phyloP scores from a whole-genome alignment of 2,113 vertebrate genomes.

The Hoplias malabaricus region DNA sequence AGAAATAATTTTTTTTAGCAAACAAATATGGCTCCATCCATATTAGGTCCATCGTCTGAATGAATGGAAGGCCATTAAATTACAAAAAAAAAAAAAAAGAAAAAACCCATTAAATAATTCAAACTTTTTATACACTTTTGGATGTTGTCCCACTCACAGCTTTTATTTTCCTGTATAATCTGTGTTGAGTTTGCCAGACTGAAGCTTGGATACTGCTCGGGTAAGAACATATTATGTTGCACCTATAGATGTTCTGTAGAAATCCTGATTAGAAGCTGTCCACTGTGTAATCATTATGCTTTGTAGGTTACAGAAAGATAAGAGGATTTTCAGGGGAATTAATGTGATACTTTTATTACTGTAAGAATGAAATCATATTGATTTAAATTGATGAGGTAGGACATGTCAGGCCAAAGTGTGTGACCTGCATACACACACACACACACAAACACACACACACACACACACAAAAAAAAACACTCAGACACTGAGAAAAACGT shows the following conservation, averaged over 20 bases:
- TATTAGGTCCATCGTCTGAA: too few species aligned
- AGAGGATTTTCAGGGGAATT: conserved; percentile 54
- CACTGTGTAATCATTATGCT: conserved; percentile 8
- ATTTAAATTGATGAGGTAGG: conserved; percentile 31
- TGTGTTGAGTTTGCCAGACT: not conserved
- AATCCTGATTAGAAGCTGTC: conserved; percentile 46
- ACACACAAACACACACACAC: too few species aligned
- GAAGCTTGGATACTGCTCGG: not conserved
- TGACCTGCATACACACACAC: too few species aligned
- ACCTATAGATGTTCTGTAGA: conserved; percentile 20
- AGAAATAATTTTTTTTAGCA: too few species aligned
- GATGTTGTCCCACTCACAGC: not conserved
- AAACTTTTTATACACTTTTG: not conserved
- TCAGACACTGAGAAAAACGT: too few species aligned
- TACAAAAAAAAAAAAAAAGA: too few species aligned
- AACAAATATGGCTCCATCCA: too few species aligned
- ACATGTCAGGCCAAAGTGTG: not conserved
- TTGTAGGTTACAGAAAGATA: conserved; percentile 49
- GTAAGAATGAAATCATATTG: conserved; percentile 46
- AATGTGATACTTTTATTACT: conserved; percentile 47
- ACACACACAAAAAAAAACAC: too few species aligned
- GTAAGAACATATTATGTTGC: not conserved
- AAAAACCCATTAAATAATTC: too few species aligned
- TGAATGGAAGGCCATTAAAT: too few species aligned
- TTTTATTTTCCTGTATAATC: not conserved